Percentiles rank a stretch among this genome's conserved stretches.
Evolutionary conservation across 2,888 invertebrate species (phyloP).

Genomic region (Elaeidobius kamerunicus): DNA sequence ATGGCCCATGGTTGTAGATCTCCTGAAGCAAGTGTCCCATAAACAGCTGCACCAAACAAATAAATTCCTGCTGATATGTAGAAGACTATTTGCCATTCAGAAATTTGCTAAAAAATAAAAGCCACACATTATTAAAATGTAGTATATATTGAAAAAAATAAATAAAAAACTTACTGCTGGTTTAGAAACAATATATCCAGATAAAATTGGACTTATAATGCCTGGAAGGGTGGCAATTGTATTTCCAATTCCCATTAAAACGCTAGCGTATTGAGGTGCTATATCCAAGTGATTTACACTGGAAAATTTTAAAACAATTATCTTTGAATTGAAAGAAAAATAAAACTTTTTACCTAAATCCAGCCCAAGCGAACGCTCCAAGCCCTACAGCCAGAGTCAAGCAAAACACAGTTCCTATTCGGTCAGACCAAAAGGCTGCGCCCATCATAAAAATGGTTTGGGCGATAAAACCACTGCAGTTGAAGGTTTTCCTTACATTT

Average conservation of each 20-base stretch:
- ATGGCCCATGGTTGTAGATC: slow-evolving; percentile 66
- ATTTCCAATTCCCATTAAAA: slow-evolving; percentile 37
- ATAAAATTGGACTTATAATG: slow-evolving; percentile 37
- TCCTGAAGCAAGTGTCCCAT: slow-evolving; percentile 77
- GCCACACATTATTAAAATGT: background rate
- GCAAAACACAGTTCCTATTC: slow-evolving; percentile 67
- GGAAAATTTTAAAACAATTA: slow-evolving; percentile 15
- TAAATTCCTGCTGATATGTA: slow-evolving; percentile 82
- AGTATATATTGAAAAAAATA: background rate
- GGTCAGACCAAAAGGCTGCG: slow-evolving; percentile 71
- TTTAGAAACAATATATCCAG: slow-evolving; percentile 35
- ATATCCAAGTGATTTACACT: slow-evolving; percentile 38
- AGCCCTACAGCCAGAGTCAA: slow-evolving; percentile 85
- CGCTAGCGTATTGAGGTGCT: slow-evolving; percentile 37
- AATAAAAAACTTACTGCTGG: slow-evolving; percentile 23
- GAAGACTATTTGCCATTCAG: slow-evolving; percentile 81
- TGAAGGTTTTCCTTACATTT: slow-evolving; percentile 65
- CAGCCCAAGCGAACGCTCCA: slow-evolving; percentile 92
- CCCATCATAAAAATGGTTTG: slow-evolving; percentile 86
- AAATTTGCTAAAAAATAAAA: slow-evolving; percentile 22
- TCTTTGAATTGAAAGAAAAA: background rate
- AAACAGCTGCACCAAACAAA: slow-evolving; percentile 78
- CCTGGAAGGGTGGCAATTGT: slow-evolving; percentile 38
- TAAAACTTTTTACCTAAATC: slow-evolving; percentile 65
- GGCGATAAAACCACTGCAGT: slow-evolving; percentile 67